phyloP scores from a whole-genome alignment of 2,888 invertebrate species.

The Tipula vernalis region DNA sequence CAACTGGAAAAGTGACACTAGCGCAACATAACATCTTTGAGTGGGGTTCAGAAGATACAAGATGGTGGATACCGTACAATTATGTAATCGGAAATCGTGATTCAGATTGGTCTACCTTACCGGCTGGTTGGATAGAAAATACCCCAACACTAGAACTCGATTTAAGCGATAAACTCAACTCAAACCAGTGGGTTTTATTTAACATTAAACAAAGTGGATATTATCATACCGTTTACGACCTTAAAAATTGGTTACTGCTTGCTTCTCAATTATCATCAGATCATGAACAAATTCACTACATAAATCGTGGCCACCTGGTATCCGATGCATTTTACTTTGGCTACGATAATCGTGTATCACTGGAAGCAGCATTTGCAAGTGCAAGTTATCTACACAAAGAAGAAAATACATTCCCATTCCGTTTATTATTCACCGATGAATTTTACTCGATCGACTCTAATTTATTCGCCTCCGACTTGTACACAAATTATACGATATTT shows the following conservation, averaged over 20 bases:
- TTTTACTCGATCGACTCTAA: neutral
- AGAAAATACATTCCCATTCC: neutral
- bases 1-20: neutral
- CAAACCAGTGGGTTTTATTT: neutral
- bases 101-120: neutral
- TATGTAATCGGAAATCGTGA: neutral
- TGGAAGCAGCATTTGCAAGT: neutral
- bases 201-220: neutral
- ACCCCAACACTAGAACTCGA: neutral
- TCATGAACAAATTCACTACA: neutral
- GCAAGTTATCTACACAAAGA: neutral
- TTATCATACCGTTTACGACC: neutral
- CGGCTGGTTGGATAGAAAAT: neutral
- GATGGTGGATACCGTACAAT: neutral
- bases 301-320: neutral
- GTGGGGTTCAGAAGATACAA: neutral
- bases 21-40: neutral
- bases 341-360: neutral
- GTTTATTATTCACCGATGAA: neutral
- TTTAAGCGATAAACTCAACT: neutral
- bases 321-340: neutral
- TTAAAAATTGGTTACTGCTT: neutral
- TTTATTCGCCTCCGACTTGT: neutral
- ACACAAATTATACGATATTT: neutral
- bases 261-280: neutral